These are phyloP conservation scores for Calephelis perditalis DNA, from an alignment of 2,888 invertebrate species.

Conservation along the genomic window DNA sequence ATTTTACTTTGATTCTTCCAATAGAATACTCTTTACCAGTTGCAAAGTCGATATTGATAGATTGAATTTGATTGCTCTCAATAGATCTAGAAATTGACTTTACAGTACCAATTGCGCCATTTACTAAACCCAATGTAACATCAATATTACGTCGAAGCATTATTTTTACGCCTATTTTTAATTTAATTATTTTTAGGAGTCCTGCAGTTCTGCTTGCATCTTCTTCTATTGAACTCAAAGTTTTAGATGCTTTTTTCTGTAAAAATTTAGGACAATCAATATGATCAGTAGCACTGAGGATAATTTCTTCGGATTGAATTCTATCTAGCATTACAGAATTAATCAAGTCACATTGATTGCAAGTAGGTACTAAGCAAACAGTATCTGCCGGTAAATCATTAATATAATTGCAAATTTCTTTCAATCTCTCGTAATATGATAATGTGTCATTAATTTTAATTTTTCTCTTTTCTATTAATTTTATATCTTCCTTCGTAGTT, in stretches of 20 bases:
- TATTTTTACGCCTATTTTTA: constrained; percentile 4
- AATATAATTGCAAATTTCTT: too few relatives aligned
- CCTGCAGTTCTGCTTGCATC: constrained; percentile 7
- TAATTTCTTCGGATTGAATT: too few relatives aligned
- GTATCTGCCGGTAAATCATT: too few relatives aligned
- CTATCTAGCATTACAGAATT: too few relatives aligned
- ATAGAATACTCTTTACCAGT: neutral
- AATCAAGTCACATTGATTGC: too few relatives aligned
- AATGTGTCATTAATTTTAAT: too few relatives aligned
- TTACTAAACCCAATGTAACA: constrained; percentile 11
- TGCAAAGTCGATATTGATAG: too few relatives aligned
- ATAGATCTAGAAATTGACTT: neutral
- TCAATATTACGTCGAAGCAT: constrained; percentile 15
- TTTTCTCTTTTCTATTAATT: too few relatives aligned
- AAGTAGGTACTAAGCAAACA: too few relatives aligned
- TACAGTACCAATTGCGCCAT: constrained; percentile 2
- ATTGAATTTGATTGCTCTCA: neutral
- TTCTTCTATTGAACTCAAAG: constrained; percentile 4
- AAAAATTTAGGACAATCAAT: neutral
- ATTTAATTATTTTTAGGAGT: constrained; percentile 2
- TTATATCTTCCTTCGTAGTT: too few relatives aligned
- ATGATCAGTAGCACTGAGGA: too few relatives aligned
- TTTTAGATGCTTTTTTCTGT: neutral
- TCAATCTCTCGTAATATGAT: too few relatives aligned
- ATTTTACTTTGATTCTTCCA: neutral